phyloP scores from a whole-genome alignment of 2,888 invertebrate genomes.

The Tricholauxania praeusta region DNA sequence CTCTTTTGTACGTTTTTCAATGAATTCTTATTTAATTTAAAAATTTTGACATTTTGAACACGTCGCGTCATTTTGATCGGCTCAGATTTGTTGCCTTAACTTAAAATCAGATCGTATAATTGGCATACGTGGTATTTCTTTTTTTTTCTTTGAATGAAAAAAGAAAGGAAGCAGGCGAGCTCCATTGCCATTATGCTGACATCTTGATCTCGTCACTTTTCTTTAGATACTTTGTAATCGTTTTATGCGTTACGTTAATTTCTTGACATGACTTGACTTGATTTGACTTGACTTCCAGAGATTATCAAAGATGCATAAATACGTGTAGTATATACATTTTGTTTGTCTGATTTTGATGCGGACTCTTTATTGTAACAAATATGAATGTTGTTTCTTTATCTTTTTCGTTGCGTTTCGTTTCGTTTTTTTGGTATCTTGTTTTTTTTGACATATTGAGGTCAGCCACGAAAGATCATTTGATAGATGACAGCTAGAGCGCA shows the following conservation, averaged over 20 bases:
- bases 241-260: not conserved
- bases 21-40: too few relatives aligned
- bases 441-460: slow-evolving; percentile 16
- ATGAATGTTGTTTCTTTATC: slow-evolving; percentile 5
- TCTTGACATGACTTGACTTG: not conserved
- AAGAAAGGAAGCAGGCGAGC: too few relatives aligned
- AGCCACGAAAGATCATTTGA: slow-evolving; percentile 8
- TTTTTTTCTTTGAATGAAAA: too few relatives aligned
- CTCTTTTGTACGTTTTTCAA: too few relatives aligned
- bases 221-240: not conserved
- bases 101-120: too few relatives aligned
- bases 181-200: not conserved
- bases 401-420: not conserved
- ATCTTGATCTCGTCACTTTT: slow-evolving; percentile 25
- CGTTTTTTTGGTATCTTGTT: not conserved
- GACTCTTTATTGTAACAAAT: not conserved
- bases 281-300: slow-evolving; percentile 7
- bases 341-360: not conserved
- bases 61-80: slow-evolving; percentile 2
- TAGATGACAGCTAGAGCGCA: slow-evolving; percentile 20
- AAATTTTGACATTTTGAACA: slow-evolving; percentile 8
- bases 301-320: not conserved
- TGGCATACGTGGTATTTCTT: too few relatives aligned
- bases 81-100: not conserved
- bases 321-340: not conserved